Evolutionary conservation across 2,888 invertebrate species (phyloP), one percentile per base, ranked within the genome.

Genomic region (Calephelis perditalis): DNA sequence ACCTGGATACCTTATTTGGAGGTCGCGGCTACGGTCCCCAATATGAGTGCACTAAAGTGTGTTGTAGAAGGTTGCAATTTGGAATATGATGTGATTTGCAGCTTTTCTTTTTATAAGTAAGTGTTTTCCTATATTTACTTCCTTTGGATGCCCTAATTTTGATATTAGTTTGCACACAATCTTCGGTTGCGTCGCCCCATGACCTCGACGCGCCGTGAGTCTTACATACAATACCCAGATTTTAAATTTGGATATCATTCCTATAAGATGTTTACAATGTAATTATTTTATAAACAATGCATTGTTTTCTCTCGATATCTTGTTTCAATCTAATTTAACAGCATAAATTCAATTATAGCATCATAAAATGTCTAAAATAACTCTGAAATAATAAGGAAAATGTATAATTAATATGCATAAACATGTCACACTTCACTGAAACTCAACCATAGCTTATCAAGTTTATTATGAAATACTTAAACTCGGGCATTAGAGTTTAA

Each of bases 81-180:
- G 73, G 89, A 89, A 78, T 89, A 90, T 69, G 90, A 90, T 84
- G 89, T 89, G 65, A 77, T 88, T 72, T 90, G 90, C 85, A 90
- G 89, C 83, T 90, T 90, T 73, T 89, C 90, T 66, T 90, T 90
- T 71, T 90, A 88, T 79, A 89, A 89, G 90, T 90, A 73, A 87
- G 90, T 85, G 71, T 77, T 82, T 69, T 67, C 64, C 69, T 65
- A 61, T 67, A 67, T 66, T 67, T 67, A 66, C 62, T 66, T 60
- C 47, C 55, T 59, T 46, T 59, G 58, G 56, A 45, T 55, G 36
- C 57, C 26, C 58, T 57, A 59, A 59, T 37, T 56, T 57, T 35
- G 10, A 12, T 40, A 12, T 58, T 59, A 11, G 52, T 58, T 45
- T 61, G 55, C 58, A 37, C 52, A 58, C 55, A 37, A 52, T 10